phyloP scores from a whole-genome alignment of 2,888 invertebrate species.

The Synanthedon andrenaeformis region DNA sequence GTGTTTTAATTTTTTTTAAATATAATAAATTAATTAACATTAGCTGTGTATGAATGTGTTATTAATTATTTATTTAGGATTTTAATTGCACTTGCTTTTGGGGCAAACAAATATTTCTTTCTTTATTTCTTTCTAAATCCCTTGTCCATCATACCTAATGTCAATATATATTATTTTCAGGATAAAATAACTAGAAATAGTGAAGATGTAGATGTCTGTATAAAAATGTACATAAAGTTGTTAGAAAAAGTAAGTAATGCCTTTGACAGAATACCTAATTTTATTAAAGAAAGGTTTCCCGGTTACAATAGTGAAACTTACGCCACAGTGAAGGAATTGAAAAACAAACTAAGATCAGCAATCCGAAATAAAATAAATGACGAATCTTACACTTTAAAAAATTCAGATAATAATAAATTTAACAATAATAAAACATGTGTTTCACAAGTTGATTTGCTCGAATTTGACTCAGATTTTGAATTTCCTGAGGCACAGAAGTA shows the following conservation, averaged over 20 bases:
- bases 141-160: too few species aligned
- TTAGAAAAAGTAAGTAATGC: conserved; percentile 74
- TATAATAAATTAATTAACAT: too few species aligned
- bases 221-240: conserved; percentile 69
- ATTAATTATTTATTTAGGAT: too few species aligned
- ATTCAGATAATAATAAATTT: not conserved
- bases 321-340: conserved; percentile 66
- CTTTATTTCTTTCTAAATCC: too few species aligned
- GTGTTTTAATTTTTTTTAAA: too few species aligned
- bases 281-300: conserved; percentile 71
- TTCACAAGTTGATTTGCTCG: conserved; percentile 9
- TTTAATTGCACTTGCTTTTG: too few species aligned
- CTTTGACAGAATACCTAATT: conserved; percentile 74
- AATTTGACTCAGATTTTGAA: conserved; percentile 17
- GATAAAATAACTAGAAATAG: conserved; percentile 12
- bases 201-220: conserved; percentile 39
- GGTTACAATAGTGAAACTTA: conserved; percentile 71
- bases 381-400: not conserved
- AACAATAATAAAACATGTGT: too few species aligned
- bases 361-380: conserved; percentile 24
- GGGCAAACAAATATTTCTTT: too few species aligned
- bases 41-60: too few species aligned
- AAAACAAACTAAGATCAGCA: conserved; percentile 66
- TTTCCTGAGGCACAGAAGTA: conserved; percentile 6
- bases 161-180: conserved; percentile 12